A percentile compares a stretch with the other conserved stretches of the same genome.
phyloP scores from a whole-genome alignment of 2,888 invertebrate species.

The Therioaphis trifolii region DNA sequence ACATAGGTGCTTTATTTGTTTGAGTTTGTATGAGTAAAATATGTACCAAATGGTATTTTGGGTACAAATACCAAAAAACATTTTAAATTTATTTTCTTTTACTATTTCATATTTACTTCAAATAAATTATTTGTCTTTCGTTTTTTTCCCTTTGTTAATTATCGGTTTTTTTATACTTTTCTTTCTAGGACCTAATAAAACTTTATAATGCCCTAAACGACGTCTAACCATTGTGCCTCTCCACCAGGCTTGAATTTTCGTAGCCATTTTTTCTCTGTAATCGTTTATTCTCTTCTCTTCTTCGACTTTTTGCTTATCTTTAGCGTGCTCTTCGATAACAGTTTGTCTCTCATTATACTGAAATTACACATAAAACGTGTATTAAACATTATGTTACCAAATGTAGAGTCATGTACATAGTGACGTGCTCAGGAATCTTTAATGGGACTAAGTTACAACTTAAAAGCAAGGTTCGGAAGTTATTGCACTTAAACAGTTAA shows the following conservation, averaged over 20 bases:
- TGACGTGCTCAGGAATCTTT: too few relatives aligned
- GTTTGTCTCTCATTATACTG: slow-evolving; percentile 64
- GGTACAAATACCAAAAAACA: too few relatives aligned
- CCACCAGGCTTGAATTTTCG: slow-evolving; percentile 71
- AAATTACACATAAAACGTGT: slow-evolving; percentile 7
- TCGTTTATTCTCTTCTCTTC: slow-evolving; percentile 64
- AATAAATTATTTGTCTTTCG: slow-evolving; percentile 10
- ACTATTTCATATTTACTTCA: neutral
- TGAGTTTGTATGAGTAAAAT: too few relatives aligned
- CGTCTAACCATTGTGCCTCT: slow-evolving; percentile 71
- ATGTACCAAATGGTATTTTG: too few relatives aligned
- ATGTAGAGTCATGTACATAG: too few relatives aligned
- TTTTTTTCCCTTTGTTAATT: slow-evolving; percentile 21
- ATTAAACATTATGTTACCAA: too few relatives aligned
- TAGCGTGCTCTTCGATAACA: slow-evolving; percentile 64
- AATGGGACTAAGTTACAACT: too few relatives aligned
- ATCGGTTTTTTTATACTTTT: slow-evolving; percentile 48
- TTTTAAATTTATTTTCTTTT: neutral
- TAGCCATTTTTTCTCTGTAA: slow-evolving; percentile 64
- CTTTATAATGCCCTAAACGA: slow-evolving; percentile 69
- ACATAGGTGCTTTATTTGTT: too few relatives aligned
- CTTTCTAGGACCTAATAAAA: slow-evolving; percentile 59
- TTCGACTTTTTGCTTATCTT: slow-evolving; percentile 57
- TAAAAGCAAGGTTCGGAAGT: too few relatives aligned
- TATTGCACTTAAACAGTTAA: too few relatives aligned